phyloP scores from a whole-genome alignment of 2,113 vertebrate species.

The Oryzias woworae region DNA sequence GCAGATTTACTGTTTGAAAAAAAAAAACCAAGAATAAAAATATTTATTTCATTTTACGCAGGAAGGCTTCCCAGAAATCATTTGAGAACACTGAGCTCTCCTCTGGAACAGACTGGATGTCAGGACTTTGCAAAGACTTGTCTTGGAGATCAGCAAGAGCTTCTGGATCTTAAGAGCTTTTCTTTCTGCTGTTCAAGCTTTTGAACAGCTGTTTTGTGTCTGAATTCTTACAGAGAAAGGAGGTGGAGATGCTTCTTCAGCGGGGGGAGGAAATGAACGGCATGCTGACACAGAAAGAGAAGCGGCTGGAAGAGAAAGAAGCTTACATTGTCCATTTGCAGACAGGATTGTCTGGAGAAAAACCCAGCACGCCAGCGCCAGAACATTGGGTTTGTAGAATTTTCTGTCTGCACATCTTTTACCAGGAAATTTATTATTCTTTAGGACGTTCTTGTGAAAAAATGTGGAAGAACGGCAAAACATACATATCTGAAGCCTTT shows the following conservation, averaged over 20 bases:
- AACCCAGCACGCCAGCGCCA: conserved; percentile 36
- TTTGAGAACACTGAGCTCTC: too few relatives aligned
- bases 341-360: conserved; percentile 63
- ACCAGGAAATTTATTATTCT: too few relatives aligned
- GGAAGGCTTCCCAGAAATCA: too few relatives aligned
- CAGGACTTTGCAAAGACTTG: too few relatives aligned
- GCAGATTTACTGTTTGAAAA: too few relatives aligned
- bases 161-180: background rate
- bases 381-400: conserved; percentile 67
- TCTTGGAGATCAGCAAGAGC: background rate
- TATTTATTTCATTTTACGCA: too few relatives aligned
- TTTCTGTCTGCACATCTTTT: too few relatives aligned
- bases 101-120: too few relatives aligned
- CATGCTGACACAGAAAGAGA: conserved; percentile 84
- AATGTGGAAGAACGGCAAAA: too few relatives aligned
- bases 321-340: conserved; percentile 87
- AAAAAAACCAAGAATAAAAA: too few relatives aligned
- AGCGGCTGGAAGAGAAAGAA: conserved; percentile 84
- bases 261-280: conserved; percentile 84
- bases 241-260: conserved; percentile 74
- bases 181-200: too few relatives aligned
- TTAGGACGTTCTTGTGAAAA: too few relatives aligned
- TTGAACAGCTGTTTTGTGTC: background rate
- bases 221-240: conserved; percentile 60
- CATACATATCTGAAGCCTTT: background rate